Percentiles rank a stretch among this genome's conserved stretches.
These are phyloP conservation scores for Anseranas semipalmata DNA, from an alignment of 2,113 vertebrate genomes.

Conservation along the genomic window DNA sequence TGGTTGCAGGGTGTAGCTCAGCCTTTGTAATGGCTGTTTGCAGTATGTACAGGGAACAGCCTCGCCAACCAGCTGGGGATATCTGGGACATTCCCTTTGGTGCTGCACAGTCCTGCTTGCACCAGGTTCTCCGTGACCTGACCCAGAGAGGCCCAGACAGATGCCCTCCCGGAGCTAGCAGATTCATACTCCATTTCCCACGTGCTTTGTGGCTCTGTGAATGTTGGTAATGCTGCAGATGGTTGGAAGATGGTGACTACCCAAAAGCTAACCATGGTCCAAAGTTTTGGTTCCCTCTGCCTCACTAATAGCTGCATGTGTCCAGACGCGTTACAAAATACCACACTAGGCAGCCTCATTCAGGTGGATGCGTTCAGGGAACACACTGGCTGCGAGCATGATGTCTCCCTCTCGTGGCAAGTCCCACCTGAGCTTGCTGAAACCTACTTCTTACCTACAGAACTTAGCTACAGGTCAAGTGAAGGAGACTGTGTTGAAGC, in stretches of 20 bases:
- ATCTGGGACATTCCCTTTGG: neutral
- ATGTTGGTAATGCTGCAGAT: neutral
- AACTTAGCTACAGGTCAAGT: neutral
- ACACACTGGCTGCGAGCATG: neutral
- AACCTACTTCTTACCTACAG: neutral
- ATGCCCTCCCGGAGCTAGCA: neutral
- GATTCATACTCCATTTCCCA: neutral
- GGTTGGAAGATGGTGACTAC: neutral
- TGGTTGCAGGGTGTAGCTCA: slow-evolving; percentile 29
- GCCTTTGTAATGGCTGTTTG: slow-evolving; percentile 43
- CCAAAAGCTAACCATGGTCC: neutral
- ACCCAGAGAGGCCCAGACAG: neutral
- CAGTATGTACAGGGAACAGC: neutral
- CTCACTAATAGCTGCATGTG: neutral
- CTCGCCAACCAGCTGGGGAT: neutral
- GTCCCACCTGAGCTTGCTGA: slow-evolving; percentile 24
- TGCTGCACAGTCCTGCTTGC: neutral
- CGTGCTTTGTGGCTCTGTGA: neutral
- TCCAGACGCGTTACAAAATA: neutral
- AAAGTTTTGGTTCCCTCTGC: neutral
- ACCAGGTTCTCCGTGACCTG: neutral
- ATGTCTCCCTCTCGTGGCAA: slow-evolving; percentile 67
- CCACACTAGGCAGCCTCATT: neutral
- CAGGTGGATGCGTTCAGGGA: neutral
- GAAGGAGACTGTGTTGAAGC: neutral